Evolutionary conservation across 2,113 vertebrate genomes (phyloP).

Genomic region (cattle (Bos taurus)): DNA sequence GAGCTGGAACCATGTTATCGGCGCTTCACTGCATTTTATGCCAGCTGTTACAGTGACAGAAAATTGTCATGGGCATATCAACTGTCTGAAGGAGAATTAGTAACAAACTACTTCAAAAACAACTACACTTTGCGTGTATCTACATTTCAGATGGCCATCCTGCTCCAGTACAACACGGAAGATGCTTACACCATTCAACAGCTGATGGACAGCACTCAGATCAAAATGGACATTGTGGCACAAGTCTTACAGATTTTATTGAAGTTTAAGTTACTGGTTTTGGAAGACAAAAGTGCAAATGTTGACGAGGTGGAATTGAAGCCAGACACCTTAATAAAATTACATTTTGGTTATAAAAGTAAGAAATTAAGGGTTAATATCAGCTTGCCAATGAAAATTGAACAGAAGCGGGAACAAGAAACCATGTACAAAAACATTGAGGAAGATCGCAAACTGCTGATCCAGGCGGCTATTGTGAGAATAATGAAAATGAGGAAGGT

Average conservation of each 20-base stretch:
- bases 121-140: conserved; percentile 95
- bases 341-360: conserved; percentile 98
- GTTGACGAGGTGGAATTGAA: conserved; percentile 97
- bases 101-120: conserved; percentile 99
- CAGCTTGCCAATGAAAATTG: conserved; percentile 99
- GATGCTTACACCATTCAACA: conserved; percentile 96
- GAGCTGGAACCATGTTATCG: conserved; percentile 94
- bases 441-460: conserved; percentile 96
- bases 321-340: conserved; percentile 96
- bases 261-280: conserved; percentile 96
- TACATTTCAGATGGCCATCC: conserved; percentile 99
- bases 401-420: conserved; percentile 99
- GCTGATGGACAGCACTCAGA: conserved; percentile 96
- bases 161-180: conserved; percentile 98
- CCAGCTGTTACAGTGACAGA: conserved; percentile 96
- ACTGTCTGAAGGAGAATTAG: conserved; percentile 97
- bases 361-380: conserved; percentile 99
- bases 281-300: conserved; percentile 98
- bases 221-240: conserved; percentile 97
- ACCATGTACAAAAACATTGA: conserved; percentile 99
- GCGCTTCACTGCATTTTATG: conserved; percentile 98
- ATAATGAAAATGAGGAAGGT: conserved; percentile 99
- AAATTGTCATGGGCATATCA: conserved; percentile 98
- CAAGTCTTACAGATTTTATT: conserved; percentile 97
- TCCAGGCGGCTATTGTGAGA: conserved; percentile 98